Conservation (phyloP, 2,797 vertebrate genomes). For the Fistularia commersonii region DNA sequence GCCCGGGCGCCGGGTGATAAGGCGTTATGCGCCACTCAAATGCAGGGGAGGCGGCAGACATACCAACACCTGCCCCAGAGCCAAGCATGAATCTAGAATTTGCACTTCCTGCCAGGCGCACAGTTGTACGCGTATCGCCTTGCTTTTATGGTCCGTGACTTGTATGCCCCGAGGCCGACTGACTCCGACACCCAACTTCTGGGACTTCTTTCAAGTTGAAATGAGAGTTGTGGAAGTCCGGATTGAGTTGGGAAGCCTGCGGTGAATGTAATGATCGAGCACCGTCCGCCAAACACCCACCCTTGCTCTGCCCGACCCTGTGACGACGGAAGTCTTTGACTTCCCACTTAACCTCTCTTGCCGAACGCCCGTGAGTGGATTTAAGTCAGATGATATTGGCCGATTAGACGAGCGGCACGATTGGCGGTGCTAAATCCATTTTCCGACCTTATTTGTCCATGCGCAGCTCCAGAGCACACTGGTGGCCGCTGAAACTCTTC, state of each 20-base stretch:
- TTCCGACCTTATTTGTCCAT: background rate
- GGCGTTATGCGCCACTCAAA: conserved; percentile 15
- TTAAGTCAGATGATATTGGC: conserved; percentile 6
- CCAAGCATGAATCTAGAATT: conserved; percentile 16
- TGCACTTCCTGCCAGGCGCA: conserved; percentile 15
- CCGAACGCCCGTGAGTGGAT: background rate
- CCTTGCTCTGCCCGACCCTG: background rate
- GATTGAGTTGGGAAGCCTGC: no score
- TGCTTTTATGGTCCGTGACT: no score
- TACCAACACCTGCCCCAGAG: conserved; percentile 20
- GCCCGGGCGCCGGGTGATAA: conserved; percentile 36
- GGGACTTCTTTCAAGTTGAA: no score
- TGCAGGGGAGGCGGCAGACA: conserved; percentile 18
- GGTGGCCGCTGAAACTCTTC: background rate
- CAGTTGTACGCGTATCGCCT: background rate
- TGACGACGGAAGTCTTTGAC: conserved; percentile 4
- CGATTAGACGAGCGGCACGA: background rate
- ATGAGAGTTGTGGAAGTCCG: no score
- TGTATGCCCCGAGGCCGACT: no score
- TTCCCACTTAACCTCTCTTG: background rate
- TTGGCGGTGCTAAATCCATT: background rate
- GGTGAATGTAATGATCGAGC: no score
- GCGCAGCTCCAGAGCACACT: no score
- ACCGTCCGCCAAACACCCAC: no score
- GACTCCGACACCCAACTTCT: no score